Base-by-base conservation (phyloP, 1,140 invertebrate genomes). In the Euglossa dilemma region DNA sequence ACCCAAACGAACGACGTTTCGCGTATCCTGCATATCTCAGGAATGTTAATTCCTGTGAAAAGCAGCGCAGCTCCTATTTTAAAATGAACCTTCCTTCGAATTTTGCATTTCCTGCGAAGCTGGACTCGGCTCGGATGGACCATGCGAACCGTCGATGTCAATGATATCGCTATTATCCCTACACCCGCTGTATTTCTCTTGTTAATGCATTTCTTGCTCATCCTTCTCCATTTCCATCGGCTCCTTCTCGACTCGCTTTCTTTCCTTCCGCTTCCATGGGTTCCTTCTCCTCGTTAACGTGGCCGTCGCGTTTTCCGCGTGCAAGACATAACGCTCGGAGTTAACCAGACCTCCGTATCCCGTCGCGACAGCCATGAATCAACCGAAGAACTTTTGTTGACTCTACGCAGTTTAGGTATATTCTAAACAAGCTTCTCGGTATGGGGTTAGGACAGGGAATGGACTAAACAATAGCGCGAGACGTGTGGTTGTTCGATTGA, bases 361-460 rank as follows among this genome's bases (percentile, higher is more conserved):
- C 18, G 47, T 5, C 78, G 11, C n/a, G 12, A 14, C 67, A 9
- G 47, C 69, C 28, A 18, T 81, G 70, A 56, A 81, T 66, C 47
- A 81, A 47, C n/a, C 2, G 61, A 66, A 64, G 25, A 81, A 81
- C 61, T 81, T 57, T 79, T 23, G 71, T 81, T 47, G 59, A 64
- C 78, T 12, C 18, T 52, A 5, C 16, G 43, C 69, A 54, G 70
- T 80, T 64, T n/a, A 54, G 45, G 23, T 56, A n/a, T 43, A 81
- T 74, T 81, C 71, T 64, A 64, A 64, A 56, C 70, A 80, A 64
- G 47, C 69, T 80, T 18, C 57, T 28, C 23, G 23, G 16, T 25
- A 72, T 57, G 8, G 6, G 14, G 4, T 12, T 4, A 2, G 1
- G 5, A 36, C 36, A 36, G 4, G 28, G 28, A 3, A 8, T 14